Evolutionary conservation across 2,113 vertebrate species (phyloP), one percentile per base, ranked within the genome.

Genomic region (Calyptommatus sinebrachiatus): DNA sequence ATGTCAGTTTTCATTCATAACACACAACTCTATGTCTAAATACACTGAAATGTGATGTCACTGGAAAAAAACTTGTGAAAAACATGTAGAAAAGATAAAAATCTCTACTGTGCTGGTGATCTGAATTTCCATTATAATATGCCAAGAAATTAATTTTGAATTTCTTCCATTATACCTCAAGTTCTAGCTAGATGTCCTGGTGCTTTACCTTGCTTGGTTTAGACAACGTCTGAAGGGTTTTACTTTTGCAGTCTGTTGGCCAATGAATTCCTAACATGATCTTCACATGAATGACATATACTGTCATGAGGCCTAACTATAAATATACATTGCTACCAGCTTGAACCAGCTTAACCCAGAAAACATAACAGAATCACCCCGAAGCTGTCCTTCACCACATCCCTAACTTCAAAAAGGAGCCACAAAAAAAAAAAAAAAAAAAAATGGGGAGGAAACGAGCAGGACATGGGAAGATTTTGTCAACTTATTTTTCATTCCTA

Each of bases 11-110:
- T n/a, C 9, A 45, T 61, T 69, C 31, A 22, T 24, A n/a, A 26
- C 46, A 14, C 5, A 16, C 45, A 29, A 20, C 31, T 78, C 82
- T 85, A 67, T 65, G 79, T 83, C 77, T 83, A 84, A 87, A 80
- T 28, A 1, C 1, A 31, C 61, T 18, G 12, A 29, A 75, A n/a
- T 0, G 26, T 41, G 29, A 31, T 70, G n/a, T 2, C 29, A 8
- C 14, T 68, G 31, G 29, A 18, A 62, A 18, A 62, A 62, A 50
- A 9, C 12, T 3, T 22, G 26, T 21, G 35, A 26, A 12, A 1
- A 10, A 20, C 3, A 22, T 16, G 31, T 78, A 83, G 50, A 79
- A 70, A 66, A 11, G 46, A 60, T 31, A 73, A 60, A 75, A 8
- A 67, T 29, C 10, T 10, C 0, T 0, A 75, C 81, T 18, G 53